Percentiles rank a stretch among this genome's conserved stretches.
Conservation (phyloP, 2,113 vertebrate genomes). For the Nyctereutes procyonoides region DNA sequence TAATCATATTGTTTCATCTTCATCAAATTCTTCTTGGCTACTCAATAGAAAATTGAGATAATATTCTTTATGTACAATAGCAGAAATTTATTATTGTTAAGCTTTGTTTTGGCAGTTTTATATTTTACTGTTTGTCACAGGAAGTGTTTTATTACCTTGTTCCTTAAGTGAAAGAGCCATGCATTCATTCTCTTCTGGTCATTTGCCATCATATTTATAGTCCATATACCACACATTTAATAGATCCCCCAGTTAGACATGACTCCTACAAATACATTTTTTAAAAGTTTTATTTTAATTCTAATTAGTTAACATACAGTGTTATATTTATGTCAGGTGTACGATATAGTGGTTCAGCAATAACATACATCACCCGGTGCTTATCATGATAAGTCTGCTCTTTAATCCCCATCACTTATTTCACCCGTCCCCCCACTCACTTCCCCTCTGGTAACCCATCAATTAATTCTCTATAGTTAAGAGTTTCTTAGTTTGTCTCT, state of each 20-base stretch:
- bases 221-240: not conserved
- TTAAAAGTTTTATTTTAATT: not conserved
- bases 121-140: not conserved
- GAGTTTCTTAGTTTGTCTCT: not conserved
- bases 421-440: not conserved
- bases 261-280: not conserved
- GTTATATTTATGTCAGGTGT: not conserved
- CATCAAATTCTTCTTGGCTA: not conserved
- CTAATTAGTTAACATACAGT: not conserved
- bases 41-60: not conserved
- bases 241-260: not conserved
- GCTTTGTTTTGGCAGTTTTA: slow-evolving; percentile 36
- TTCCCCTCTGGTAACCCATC: not conserved
- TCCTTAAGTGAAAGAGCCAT: not conserved
- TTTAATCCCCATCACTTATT: not conserved
- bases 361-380: not conserved
- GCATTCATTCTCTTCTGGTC: slow-evolving; percentile 21
- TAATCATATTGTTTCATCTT: not conserved
- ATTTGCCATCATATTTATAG: not conserved
- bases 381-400: not conserved
- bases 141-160: slow-evolving; percentile 6
- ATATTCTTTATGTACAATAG: not conserved
- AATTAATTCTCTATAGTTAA: not conserved
- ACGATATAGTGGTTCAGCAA: not conserved
- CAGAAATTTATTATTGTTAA: not conserved